A percentile compares a stretch with the other conserved stretches of the same genome.
Conservation (phyloP, 2,888 invertebrate genomes). For the Crematogaster levior region DNA sequence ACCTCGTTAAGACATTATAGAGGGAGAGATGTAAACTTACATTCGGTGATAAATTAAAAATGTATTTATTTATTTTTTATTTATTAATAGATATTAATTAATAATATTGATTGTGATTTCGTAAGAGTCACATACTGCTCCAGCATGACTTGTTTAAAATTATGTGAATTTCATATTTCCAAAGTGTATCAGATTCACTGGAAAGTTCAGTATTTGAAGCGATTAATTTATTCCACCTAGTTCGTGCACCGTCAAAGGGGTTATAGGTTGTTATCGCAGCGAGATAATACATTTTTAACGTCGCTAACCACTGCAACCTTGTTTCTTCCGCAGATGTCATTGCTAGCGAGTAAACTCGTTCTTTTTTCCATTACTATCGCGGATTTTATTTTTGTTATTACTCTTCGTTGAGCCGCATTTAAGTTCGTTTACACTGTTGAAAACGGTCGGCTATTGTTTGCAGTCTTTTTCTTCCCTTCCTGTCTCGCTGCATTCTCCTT, state of each 20-base stretch:
- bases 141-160: background rate
- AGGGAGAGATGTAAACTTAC: background rate
- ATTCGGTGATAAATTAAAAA: slow-evolving; percentile 16
- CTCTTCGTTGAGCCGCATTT: slow-evolving; percentile 38
- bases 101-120: background rate
- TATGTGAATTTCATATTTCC: background rate
- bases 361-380: slow-evolving; percentile 24
- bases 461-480: slow-evolving; percentile 33
- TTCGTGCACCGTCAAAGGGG: slow-evolving; percentile 25
- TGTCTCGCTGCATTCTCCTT: slow-evolving; percentile 6
- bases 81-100: slow-evolving; percentile 13
- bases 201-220: background rate
- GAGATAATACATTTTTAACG: slow-evolving; percentile 46
- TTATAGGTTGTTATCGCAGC: slow-evolving; percentile 21
- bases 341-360: slow-evolving; percentile 4
- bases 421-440: slow-evolving; percentile 51
- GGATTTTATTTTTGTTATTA: slow-evolving; percentile 56
- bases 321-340: slow-evolving; percentile 3
- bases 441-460: slow-evolving; percentile 55
- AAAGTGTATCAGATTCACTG: slow-evolving; percentile 21
- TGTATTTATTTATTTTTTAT: no score
- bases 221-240: slow-evolving; percentile 49
- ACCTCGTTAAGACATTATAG: slow-evolving; percentile 1
- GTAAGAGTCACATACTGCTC: background rate
- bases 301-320: slow-evolving; percentile 4